Conservation (phyloP, 2,888 invertebrate genomes). For the Chirona hameri region DNA sequence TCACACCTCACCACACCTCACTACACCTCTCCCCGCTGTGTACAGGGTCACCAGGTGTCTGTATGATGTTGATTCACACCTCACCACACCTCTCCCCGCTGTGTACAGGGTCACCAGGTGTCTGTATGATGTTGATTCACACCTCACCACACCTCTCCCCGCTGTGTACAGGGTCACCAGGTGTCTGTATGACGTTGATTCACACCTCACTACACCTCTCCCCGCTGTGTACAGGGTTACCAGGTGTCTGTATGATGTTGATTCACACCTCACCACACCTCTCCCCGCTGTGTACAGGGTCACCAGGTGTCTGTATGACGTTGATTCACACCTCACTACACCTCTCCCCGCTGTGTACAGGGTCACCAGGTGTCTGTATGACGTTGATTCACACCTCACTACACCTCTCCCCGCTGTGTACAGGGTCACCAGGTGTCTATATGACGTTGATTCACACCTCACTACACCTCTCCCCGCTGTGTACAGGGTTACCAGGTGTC, state of each 20-base stretch:
- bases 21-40: too few relatives aligned
- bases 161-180: conserved; percentile 27
- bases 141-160: not conserved
- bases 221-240: too few relatives aligned
- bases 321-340: not conserved
- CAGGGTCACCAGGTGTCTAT: too few relatives aligned
- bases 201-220: not conserved
- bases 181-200: conserved; percentile 37
- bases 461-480: too few relatives aligned
- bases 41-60: conserved; percentile 35
- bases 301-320: conserved; percentile 38
- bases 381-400: conserved; percentile 23
- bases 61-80: conserved; percentile 33
- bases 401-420: too few relatives aligned
- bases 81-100: too few relatives aligned
- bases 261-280: too few relatives aligned
- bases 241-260: too few relatives aligned
- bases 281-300: not conserved
- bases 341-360: not conserved
- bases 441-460: not conserved
- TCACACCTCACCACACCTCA: too few relatives aligned
- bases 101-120: conserved; percentile 32
- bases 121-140: conserved; percentile 35
- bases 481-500: conserved; percentile 34
- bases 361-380: conserved; percentile 37